These are phyloP conservation scores for Amorpha juglandis DNA, from an alignment of 2,888 invertebrate species.

Conservation along the genomic window DNA sequence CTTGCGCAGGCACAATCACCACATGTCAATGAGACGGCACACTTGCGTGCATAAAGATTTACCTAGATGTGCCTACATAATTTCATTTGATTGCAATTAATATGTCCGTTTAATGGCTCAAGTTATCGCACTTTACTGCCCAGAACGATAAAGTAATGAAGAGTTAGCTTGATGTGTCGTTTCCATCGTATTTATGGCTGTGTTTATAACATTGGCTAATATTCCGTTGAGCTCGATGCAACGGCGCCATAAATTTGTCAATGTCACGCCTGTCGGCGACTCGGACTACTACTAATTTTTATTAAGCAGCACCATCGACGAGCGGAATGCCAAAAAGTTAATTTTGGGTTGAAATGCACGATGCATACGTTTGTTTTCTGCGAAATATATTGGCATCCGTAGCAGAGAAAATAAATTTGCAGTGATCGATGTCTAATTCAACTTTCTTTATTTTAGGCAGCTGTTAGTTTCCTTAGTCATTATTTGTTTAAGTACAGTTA, in stretches of 20 bases:
- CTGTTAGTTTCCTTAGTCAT: neutral
- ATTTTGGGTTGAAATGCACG: constrained; percentile 31
- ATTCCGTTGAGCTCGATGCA: constrained; percentile 40
- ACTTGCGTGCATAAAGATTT: constrained; percentile 32
- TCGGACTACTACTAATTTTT: constrained; percentile 52
- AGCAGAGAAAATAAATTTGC: neutral
- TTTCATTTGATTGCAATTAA: constrained; percentile 28
- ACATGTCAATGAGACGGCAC: constrained; percentile 51
- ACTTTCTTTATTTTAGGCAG: neutral
- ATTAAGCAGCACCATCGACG: constrained; percentile 50
- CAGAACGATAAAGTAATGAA: constrained; percentile 1
- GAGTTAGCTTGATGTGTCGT: constrained; percentile 29
- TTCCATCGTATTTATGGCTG: constrained; percentile 44
- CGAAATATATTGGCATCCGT: constrained; percentile 25
- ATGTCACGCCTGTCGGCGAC: constrained; percentile 54
- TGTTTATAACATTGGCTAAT: constrained; percentile 41
- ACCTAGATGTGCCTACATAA: constrained; percentile 41
- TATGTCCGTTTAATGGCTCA: constrained; percentile 22
- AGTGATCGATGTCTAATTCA: constrained; percentile 11
- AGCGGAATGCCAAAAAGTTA: constrained; percentile 52
- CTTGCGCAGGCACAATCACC: constrained; percentile 42
- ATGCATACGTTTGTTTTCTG: constrained; percentile 25
- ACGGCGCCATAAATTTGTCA: constrained; percentile 66
- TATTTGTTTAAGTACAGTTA: no score
- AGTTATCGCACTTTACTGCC: constrained; percentile 6